These are phyloP conservation scores for Trichacis sp. DNA, from an alignment of 2,888 invertebrate genomes.

Conservation along the genomic window DNA sequence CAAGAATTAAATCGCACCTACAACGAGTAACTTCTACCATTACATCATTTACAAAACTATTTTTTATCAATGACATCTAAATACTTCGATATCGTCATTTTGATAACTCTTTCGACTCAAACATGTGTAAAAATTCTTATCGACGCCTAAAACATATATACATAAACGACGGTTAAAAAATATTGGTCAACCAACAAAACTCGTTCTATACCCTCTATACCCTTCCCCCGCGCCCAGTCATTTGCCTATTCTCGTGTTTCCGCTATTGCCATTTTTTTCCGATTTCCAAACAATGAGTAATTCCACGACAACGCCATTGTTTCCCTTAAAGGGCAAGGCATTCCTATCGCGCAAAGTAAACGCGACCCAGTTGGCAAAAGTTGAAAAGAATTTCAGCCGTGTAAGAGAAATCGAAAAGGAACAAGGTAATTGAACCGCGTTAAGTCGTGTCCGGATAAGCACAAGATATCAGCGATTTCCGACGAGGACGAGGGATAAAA, in stretches of 20 bases:
- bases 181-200: too few species aligned
- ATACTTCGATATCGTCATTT: too few species aligned
- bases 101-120: too few species aligned
- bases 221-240: slow-evolving; percentile 28
- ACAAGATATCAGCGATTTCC: neutral
- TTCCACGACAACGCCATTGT: slow-evolving; percentile 57
- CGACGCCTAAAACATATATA: too few species aligned
- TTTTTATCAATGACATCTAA: too few species aligned
- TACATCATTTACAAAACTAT: too few species aligned
- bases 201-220: slow-evolving; percentile 44
- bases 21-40: too few species aligned
- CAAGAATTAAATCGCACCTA: too few species aligned
- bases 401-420: neutral
- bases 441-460: neutral
- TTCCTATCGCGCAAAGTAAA: slow-evolving; percentile 50
- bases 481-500: neutral
- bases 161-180: too few species aligned
- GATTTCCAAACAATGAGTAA: slow-evolving; percentile 58
- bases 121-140: too few species aligned
- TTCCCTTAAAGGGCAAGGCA: slow-evolving; percentile 50
- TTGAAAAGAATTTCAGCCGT: neutral
- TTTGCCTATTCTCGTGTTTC: slow-evolving; percentile 44
- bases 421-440: neutral
- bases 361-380: slow-evolving; percentile 3
- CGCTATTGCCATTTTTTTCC: slow-evolving; percentile 50